phyloP scores from a whole-genome alignment of 2,797 vertebrate genomes.

The Paedocypris micromegethes region DNA sequence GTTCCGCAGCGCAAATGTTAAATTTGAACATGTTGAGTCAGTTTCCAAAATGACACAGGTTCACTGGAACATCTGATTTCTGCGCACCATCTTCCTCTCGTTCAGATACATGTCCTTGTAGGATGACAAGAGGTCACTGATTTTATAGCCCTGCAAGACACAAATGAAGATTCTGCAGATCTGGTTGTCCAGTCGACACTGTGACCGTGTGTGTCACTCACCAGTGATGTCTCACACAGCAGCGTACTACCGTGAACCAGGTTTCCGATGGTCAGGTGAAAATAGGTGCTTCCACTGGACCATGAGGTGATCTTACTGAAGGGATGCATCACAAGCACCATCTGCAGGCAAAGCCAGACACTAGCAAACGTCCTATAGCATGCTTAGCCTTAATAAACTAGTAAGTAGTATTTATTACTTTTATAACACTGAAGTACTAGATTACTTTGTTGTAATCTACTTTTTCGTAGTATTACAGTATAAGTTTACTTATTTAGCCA shows the following conservation, averaged over 20 bases:
- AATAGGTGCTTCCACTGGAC: slow-evolving; percentile 76
- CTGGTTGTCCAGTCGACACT: not conserved
- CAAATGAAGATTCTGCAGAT: not conserved
- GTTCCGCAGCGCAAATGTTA: not conserved
- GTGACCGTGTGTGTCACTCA: slow-evolving; percentile 57
- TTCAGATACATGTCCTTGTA: slow-evolving; percentile 77
- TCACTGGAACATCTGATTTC: slow-evolving; percentile 43
- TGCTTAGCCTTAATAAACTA: not conserved
- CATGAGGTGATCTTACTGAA: slow-evolving; percentile 86
- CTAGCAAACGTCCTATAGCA: not conserved
- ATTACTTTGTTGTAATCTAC: too few relatives aligned
- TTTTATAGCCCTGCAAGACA: slow-evolving; percentile 76
- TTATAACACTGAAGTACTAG: too few relatives aligned
- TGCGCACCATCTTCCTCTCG: slow-evolving; percentile 54
- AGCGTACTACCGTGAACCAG: slow-evolving; percentile 72
- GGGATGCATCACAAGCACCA: slow-evolving; percentile 73
- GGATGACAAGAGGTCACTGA: slow-evolving; percentile 85
- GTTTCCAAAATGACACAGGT: slow-evolving; percentile 25
- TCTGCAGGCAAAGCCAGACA: slow-evolving; percentile 61
- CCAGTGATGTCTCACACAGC: slow-evolving; percentile 84
- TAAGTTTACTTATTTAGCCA: too few relatives aligned
- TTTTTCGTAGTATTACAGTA: too few relatives aligned
- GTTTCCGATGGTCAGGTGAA: slow-evolving; percentile 83
- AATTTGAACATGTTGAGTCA: too few relatives aligned
- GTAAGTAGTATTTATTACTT: too few relatives aligned